phyloP scores from a whole-genome alignment of 2,888 invertebrate genomes.

The Orthonevra nobilis region DNA sequence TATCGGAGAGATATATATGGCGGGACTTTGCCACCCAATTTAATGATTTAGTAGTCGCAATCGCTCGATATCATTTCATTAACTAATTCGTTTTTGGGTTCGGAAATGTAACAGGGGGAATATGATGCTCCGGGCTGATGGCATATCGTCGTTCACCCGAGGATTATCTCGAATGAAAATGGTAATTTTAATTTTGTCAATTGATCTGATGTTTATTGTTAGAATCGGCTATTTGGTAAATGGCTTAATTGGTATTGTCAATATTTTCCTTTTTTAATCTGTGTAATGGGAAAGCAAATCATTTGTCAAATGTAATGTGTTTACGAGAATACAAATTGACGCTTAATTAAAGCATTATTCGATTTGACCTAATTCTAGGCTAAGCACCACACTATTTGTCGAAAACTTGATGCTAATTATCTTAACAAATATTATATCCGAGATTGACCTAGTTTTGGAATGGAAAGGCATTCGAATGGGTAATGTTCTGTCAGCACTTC shows the following conservation, averaged over 20 bases:
- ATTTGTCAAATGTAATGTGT: too few relatives aligned
- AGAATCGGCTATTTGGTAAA: constrained; percentile 30
- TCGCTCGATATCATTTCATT: constrained; percentile 73
- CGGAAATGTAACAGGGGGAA: constrained; percentile 13
- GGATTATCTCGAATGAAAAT: constrained; percentile 24
- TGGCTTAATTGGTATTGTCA: constrained; percentile 44
- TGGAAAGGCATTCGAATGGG: too few relatives aligned
- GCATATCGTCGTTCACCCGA: constrained; percentile 4
- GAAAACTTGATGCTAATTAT: too few relatives aligned
- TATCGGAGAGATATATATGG: constrained; percentile 12
- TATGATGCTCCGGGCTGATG: constrained; percentile 8
- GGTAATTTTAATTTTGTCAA: constrained; percentile 60
- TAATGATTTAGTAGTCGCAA: constrained; percentile 72
- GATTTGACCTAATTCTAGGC: too few relatives aligned
- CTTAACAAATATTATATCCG: too few relatives aligned
- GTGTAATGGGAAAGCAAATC: too few relatives aligned
- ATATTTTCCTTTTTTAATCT: constrained; percentile 13
- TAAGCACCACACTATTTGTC: too few relatives aligned
- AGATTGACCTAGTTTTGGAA: too few relatives aligned
- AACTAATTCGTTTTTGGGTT: constrained; percentile 71
- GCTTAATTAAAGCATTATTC: too few relatives aligned
- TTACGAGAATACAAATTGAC: too few relatives aligned
- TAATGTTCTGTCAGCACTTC: too few relatives aligned
- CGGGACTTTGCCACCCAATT: constrained; percentile 67
- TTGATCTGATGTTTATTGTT: constrained; percentile 56